A percentile compares a stretch with the other conserved stretches of the same genome.
Evolutionary conservation across 2,113 vertebrate genomes (phyloP).

Genomic region (Phalacrocorax pelagicus): DNA sequence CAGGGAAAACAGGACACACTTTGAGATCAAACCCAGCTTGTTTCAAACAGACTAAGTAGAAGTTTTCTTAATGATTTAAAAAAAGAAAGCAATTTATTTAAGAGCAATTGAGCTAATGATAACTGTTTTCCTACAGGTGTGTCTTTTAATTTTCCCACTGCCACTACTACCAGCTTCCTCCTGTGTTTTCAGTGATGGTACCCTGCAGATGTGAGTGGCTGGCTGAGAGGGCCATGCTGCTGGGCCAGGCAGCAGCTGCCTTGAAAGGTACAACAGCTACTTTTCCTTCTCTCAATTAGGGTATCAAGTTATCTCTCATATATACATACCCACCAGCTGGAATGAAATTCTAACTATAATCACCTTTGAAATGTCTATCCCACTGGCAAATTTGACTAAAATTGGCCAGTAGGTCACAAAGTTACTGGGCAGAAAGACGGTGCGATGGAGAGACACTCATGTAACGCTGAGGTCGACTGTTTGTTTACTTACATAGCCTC

Average conservation of each 20-base stretch:
- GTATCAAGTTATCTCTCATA: not conserved
- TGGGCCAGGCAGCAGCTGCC: not conserved
- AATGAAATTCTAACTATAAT: not conserved
- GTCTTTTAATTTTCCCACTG: not conserved
- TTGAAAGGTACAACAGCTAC: not conserved
- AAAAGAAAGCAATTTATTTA: not conserved
- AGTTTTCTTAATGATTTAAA: not conserved
- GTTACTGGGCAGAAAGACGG: not conserved
- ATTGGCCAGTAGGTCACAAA: not conserved
- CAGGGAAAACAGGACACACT: not conserved
- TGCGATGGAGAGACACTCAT: not conserved
- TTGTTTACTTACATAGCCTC: not conserved
- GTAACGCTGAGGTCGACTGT: not conserved
- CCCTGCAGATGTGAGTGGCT: not conserved
- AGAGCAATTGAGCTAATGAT: conserved; percentile 1
- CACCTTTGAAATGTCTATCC: not conserved
- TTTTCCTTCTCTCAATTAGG: not conserved
- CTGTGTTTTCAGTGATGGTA: not conserved
- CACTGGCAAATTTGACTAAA: not conserved
- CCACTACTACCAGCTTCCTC: not conserved
- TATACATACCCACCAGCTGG: not conserved
- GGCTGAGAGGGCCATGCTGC: not conserved
- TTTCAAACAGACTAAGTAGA: not conserved
- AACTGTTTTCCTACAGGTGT: not conserved
- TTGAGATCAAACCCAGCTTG: not conserved